Conservation (phyloP, 2,888 invertebrate genomes). For the Acrobasis consociella region DNA sequence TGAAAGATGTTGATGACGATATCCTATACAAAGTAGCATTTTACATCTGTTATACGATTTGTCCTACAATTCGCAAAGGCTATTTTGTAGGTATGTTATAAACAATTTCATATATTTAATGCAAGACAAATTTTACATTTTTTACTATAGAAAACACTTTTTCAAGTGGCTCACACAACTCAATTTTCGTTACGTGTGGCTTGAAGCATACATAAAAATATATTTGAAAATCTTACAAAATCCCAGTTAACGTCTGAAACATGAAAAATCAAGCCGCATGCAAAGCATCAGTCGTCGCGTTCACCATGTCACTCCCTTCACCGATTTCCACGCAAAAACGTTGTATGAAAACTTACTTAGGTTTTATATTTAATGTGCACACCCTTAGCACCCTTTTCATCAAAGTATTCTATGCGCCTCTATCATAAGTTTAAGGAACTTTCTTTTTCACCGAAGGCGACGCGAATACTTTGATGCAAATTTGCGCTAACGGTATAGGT, state of each 20-base stretch:
- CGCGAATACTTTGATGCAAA: no score
- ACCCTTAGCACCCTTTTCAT: no score
- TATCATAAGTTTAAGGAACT: no score
- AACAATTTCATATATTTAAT: not conserved
- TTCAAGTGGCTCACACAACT: no score
- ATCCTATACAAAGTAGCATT: not conserved
- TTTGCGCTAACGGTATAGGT: not conserved
- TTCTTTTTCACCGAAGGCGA: no score
- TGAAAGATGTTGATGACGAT: no score
- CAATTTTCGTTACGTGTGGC: no score
- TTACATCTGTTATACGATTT: not conserved
- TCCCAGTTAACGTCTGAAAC: conserved; percentile 6
- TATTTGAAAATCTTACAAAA: not conserved
- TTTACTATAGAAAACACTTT: no score
- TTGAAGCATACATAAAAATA: not conserved
- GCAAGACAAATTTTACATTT: no score
- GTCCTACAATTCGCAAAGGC: not conserved
- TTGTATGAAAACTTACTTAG: not conserved
- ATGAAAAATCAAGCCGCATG: conserved; percentile 16
- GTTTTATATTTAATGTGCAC: no score
- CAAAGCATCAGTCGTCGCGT: conserved; percentile 9
- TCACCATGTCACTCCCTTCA: not conserved
- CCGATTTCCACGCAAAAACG: not conserved
- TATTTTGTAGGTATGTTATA: not conserved
- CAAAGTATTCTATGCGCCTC: no score